A percentile compares a stretch with the other conserved stretches of the same genome.
Evolutionary conservation across 2,797 vertebrate genomes (phyloP).

Genomic region (Cyclopterus lumpus): DNA sequence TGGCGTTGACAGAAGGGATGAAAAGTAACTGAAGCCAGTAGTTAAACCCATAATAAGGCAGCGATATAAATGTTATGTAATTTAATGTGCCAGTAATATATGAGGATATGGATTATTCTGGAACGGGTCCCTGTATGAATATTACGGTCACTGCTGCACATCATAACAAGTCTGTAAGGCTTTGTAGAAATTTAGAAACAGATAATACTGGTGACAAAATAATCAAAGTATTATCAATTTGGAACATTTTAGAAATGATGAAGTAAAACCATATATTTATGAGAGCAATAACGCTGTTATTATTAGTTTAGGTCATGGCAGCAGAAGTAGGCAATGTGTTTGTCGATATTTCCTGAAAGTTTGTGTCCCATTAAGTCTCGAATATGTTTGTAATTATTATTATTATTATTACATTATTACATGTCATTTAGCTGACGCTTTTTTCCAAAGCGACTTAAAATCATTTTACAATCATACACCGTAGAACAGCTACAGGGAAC

Average conservation of each 20-base stretch:
- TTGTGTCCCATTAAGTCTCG: not conserved
- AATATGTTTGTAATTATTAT: not conserved
- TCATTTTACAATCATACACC: too few relatives aligned
- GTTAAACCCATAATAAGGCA: not conserved
- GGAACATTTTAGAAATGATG: not conserved
- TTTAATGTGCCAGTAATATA: not conserved
- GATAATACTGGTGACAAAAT: not conserved
- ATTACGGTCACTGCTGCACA: not conserved
- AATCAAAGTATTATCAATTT: not conserved
- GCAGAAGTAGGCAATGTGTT: not conserved
- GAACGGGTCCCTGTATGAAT: not conserved
- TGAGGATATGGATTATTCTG: not conserved
- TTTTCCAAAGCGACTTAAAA: too few relatives aligned
- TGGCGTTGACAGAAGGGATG: conserved; percentile 20
- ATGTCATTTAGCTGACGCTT: too few relatives aligned
- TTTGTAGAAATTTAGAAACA: not conserved
- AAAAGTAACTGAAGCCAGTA: not conserved
- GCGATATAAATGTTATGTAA: not conserved
- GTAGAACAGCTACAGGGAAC: too few relatives aligned
- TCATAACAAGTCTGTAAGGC: not conserved
- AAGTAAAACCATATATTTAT: not conserved
- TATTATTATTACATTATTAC: too few relatives aligned
- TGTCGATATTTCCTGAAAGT: not conserved
- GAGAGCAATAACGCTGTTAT: not conserved
- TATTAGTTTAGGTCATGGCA: not conserved